Conservation (phyloP, 2,797 vertebrate species). For the Tenualosa thibaudeaui region DNA sequence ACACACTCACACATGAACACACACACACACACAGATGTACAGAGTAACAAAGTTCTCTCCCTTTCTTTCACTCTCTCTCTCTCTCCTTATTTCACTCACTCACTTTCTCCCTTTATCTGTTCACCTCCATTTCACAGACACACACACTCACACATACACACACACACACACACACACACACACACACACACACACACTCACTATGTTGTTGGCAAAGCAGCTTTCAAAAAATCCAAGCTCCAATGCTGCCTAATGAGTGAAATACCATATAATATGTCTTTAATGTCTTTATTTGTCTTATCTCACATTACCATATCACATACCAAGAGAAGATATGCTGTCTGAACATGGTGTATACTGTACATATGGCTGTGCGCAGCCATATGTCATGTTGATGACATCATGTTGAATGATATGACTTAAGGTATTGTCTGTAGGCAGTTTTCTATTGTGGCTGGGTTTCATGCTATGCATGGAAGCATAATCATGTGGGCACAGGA, state of each 20-base stretch:
- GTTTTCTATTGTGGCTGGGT: neutral
- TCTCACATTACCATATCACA: neutral
- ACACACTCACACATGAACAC: neutral
- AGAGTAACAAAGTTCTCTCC: no score
- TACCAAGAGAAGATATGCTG: neutral
- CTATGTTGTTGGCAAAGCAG: neutral
- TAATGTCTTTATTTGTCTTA: neutral
- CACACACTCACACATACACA: no score
- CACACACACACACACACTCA: neutral
- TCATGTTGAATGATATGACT: neutral
- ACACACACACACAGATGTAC: neutral
- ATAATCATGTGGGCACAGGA: conserved; percentile 50
- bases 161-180: no score
- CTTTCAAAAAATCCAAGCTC: neutral
- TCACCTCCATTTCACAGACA: no score
- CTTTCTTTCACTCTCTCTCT: no score
- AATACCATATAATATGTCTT: neutral
- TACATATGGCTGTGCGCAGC: neutral
- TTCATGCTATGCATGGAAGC: neutral
- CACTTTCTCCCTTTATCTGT: no score
- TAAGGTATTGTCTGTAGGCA: neutral
- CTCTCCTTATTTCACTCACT: no score
- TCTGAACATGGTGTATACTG: neutral
- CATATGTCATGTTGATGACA: neutral
- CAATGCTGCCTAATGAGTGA: neutral